Base-by-base conservation (phyloP, 2,113 vertebrate genomes). In the Xenopus borealis region DNA sequence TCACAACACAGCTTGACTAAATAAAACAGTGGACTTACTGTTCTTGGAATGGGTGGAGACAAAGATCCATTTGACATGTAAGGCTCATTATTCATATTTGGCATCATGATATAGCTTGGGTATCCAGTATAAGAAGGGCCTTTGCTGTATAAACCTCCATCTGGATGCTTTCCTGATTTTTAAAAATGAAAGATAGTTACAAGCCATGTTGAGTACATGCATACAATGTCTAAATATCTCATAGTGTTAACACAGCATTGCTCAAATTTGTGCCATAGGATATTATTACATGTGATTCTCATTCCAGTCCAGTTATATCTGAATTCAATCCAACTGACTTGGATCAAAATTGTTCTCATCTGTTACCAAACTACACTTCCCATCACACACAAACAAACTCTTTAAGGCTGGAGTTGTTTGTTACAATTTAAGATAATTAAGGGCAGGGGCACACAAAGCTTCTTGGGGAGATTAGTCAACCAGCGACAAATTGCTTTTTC, bases 101-200 rank as follows among this genome's bases (percentile, higher is more conserved):
- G 94, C 95, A 98, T 98, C 97, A 99, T 98, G 89, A 98, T 95
- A 88, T 99, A 99, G 80, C 96, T 93, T n/a, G 96, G 95, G 80
- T 99, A 99, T 79, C 92, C 89, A 0, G 93, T 78, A 87, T 98
- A 99, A 0, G 91, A 89, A 78, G 95, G 95, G 79, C 93, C 93
- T 90, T 99, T 99, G 89, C 83, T 91, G 88, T 99, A 99, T 82
- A 98, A 88, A 46, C 87, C 84, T 80, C 89, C 85, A 81, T 98
- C 97, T 72, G 94, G 92, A 83, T 91, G 95, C 78, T 99, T 99
- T 79, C 91, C 97, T 97, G 69, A 19, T 69, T 75, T 84, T 70
- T 83, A 72, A 81, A 75, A 79, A 5, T 27, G 23, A 65, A 7
- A 78, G 55, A 27, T 3, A 52, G 30, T 44, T 23, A 76, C 52